Percentiles rank a stretch among this genome's conserved stretches.
These are phyloP conservation scores for Pocillopora meandrina DNA, from an alignment of 92 coral and sea anemone genomes.

Conservation along the genomic window DNA sequence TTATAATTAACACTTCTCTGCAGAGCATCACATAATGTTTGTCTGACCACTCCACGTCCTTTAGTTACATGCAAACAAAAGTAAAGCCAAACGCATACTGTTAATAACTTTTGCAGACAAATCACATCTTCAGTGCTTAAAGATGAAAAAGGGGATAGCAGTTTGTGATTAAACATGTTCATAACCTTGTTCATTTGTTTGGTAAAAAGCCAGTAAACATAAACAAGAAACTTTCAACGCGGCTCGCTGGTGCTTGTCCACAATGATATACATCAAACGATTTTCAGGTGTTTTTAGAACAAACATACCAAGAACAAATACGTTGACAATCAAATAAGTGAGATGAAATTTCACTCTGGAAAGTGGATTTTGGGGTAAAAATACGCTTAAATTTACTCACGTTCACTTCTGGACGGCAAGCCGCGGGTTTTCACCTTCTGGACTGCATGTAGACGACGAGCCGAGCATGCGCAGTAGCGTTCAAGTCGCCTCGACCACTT, in stretches of 20 bases:
- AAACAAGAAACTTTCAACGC: conserved; percentile 27
- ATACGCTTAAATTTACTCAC: conserved; percentile 41
- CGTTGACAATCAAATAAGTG: neutral
- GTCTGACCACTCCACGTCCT: no score
- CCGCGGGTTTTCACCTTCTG: no score
- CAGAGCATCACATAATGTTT: no score
- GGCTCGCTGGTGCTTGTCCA: no score
- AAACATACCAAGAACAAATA: neutral
- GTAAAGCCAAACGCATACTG: no score
- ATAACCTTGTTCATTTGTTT: conserved; percentile 5
- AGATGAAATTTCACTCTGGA: conserved; percentile 16
- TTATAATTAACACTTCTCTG: no score
- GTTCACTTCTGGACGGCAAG: conserved; percentile 45
- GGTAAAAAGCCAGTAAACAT: conserved; percentile 25
- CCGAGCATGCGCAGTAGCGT: conserved; percentile 42
- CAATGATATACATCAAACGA: no score
- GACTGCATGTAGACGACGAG: conserved; percentile 48
- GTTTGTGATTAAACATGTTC: neutral
- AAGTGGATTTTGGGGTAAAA: conserved; percentile 27
- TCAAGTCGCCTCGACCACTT: neutral
- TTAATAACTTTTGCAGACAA: no score
- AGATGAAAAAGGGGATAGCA: neutral
- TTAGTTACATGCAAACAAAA: no score
- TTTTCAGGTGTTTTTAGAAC: neutral
- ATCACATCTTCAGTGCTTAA: no score